phyloP scores from a whole-genome alignment of 2,797 vertebrate genomes.

The Fundulus diaphanus region DNA sequence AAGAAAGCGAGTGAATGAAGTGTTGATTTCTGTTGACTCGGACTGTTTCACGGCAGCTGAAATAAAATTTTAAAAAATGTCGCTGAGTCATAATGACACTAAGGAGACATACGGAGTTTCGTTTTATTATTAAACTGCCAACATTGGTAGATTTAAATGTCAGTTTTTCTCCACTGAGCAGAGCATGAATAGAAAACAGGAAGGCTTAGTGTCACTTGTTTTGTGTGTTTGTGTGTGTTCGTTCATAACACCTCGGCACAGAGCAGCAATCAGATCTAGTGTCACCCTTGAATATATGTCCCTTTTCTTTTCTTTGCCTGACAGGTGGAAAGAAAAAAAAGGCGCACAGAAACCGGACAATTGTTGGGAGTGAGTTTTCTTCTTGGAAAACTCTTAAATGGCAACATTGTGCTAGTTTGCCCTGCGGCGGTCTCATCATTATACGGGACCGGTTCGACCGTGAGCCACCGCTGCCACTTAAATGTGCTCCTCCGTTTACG shows the following conservation, averaged over 20 bases:
- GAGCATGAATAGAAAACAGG: not conserved
- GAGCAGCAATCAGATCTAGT: slow-evolving; percentile 62
- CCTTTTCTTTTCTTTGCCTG: slow-evolving; percentile 71
- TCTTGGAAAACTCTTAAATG: slow-evolving; percentile 57
- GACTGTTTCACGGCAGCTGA: not conserved
- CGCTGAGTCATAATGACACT: not conserved
- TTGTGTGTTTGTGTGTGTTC: slow-evolving; percentile 34
- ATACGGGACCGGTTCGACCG: slow-evolving; percentile 50
- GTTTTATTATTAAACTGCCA: not conserved
- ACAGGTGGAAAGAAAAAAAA: slow-evolving; percentile 71
- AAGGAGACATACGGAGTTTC: not conserved
- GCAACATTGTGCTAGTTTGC: slow-evolving; percentile 62
- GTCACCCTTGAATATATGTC: slow-evolving; percentile 70
- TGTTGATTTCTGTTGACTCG: not conserved
- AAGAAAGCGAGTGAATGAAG: not conserved
- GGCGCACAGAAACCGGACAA: slow-evolving; percentile 70
- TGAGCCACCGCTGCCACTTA: slow-evolving; percentile 59
- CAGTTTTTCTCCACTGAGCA: not conserved
- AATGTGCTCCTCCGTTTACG: slow-evolving; percentile 57
- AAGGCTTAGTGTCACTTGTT: slow-evolving; percentile 10
- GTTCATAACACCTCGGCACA: slow-evolving; percentile 36
- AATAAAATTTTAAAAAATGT: not conserved
- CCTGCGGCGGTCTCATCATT: slow-evolving; percentile 54
- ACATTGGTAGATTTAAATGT: not conserved
- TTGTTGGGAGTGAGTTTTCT: slow-evolving; percentile 59